Evolutionary conservation across 2,888 invertebrate species (phyloP).

Genomic region (Pteria penguin): DNA sequence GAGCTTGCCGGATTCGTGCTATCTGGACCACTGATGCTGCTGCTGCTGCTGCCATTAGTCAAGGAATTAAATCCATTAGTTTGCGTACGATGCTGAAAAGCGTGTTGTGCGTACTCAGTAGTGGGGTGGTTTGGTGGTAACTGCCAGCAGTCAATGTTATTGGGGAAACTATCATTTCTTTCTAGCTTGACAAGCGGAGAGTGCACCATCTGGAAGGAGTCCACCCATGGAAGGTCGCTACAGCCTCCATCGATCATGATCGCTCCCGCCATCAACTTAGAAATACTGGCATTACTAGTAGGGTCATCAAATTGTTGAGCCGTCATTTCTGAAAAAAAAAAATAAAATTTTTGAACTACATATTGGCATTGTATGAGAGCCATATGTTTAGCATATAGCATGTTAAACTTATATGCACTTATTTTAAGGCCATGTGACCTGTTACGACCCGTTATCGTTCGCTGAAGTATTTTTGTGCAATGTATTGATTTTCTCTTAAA

Average conservation of each 20-base stretch:
- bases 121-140: slow-evolving; percentile 7
- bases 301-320: slow-evolving; percentile 38
- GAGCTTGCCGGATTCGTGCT: slow-evolving; percentile 19
- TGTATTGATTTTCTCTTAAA: too few species aligned
- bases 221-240: slow-evolving; percentile 35
- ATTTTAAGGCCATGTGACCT: too few species aligned
- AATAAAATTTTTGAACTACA: too few species aligned
- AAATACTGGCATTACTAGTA: slow-evolving; percentile 30
- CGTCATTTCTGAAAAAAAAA: slow-evolving; percentile 38
- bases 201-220: slow-evolving; percentile 16
- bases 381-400: too few species aligned
- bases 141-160: slow-evolving; percentile 34
- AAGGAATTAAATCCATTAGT: slow-evolving; percentile 33
- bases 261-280: slow-evolving; percentile 46
- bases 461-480: too few species aligned
- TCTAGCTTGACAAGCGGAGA: slow-evolving; percentile 32
- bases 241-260: slow-evolving; percentile 39
- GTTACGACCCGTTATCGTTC: too few species aligned
- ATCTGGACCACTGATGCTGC: slow-evolving; percentile 18
- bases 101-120: slow-evolving; percentile 8
- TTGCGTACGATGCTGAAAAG: slow-evolving; percentile 27
- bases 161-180: slow-evolving; percentile 18
- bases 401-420: too few species aligned
- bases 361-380: too few species aligned
- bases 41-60: slow-evolving; percentile 33